These are phyloP conservation scores for Strix uralensis DNA, from an alignment of 2,113 vertebrate species.

Conservation along the genomic window DNA sequence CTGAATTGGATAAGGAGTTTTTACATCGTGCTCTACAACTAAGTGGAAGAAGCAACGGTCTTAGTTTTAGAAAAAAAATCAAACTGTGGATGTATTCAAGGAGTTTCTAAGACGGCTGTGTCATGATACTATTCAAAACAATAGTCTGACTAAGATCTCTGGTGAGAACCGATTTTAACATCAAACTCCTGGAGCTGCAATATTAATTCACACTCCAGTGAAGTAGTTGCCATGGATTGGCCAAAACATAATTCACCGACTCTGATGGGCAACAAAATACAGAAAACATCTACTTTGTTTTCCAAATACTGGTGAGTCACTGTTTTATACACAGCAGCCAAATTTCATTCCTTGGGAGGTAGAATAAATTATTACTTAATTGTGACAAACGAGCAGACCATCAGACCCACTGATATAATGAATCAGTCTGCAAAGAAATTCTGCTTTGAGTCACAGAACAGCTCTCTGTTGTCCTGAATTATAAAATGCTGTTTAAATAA, in stretches of 20 bases:
- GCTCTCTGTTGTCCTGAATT: background rate
- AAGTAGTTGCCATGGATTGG: background rate
- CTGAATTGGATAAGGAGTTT: slow-evolving; percentile 38
- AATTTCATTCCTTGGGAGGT: background rate
- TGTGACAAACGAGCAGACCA: slow-evolving; percentile 24
- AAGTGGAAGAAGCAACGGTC: background rate
- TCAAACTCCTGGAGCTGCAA: background rate
- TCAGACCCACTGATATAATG: background rate
- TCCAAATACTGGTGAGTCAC: slow-evolving; percentile 58
- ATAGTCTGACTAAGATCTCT: background rate
- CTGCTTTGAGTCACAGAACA: background rate
- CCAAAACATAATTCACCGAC: slow-evolving; percentile 31
- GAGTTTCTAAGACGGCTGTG: background rate
- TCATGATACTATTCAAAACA: background rate
- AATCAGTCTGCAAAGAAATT: slow-evolving; percentile 5
- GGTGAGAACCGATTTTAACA: background rate
- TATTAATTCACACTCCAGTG: slow-evolving; percentile 18
- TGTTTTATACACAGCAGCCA: slow-evolving; percentile 36
- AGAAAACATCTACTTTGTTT: slow-evolving; percentile 50
- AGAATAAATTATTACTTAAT: slow-evolving; percentile 46
- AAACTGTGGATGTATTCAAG: background rate
- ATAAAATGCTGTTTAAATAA: background rate
- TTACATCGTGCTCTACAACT: background rate
- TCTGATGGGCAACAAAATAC: slow-evolving; percentile 32
- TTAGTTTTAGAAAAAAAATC: background rate